These are phyloP conservation scores for Leptinotarsa defecta DNA, from an alignment of 1,140 invertebrate genomes.

Conservation along the genomic window DNA sequence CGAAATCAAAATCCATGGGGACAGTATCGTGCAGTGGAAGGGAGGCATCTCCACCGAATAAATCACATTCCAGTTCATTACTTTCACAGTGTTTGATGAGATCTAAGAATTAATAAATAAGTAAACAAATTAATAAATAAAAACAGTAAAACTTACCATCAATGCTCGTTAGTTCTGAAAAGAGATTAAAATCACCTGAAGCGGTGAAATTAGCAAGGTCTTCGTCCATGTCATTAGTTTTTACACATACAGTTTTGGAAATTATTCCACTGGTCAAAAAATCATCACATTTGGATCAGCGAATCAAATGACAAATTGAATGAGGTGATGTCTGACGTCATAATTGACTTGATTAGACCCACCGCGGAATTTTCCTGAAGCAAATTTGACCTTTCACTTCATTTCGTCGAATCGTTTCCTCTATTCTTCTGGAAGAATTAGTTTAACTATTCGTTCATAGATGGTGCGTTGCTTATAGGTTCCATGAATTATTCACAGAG, in stretches of 20 bases:
- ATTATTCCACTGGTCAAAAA: slow-evolving; percentile 24
- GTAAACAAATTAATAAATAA: slow-evolving; percentile 18
- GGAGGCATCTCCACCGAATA: slow-evolving; percentile 52
- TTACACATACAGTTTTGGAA: slow-evolving; percentile 25
- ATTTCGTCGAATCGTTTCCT: too few relatives aligned
- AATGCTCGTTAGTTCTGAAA: slow-evolving; percentile 48
- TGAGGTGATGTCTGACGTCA: slow-evolving; percentile 54
- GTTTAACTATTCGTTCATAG: too few relatives aligned
- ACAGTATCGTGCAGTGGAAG: slow-evolving; percentile 50
- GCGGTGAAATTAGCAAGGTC: slow-evolving; percentile 43
- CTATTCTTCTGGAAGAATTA: too few relatives aligned
- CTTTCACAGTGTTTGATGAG: slow-evolving; percentile 53
- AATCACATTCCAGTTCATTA: slow-evolving; percentile 49
- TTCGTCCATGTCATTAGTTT: slow-evolving; percentile 48
- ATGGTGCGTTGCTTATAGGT: too few relatives aligned
- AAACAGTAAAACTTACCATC: slow-evolving; percentile 51
- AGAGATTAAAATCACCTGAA: slow-evolving; percentile 51
- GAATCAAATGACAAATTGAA: slow-evolving; percentile 49
- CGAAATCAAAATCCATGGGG: slow-evolving; percentile 46
- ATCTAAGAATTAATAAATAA: slow-evolving; percentile 47
- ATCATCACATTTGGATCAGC: slow-evolving; percentile 47
- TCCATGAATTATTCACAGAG: too few relatives aligned
- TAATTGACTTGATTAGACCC: slow-evolving; percentile 1
- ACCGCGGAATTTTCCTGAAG: neutral
- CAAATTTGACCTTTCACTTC: too few relatives aligned